Percentiles rank a stretch among this genome's conserved stretches.
Conservation (phyloP, 2,113 vertebrate species). For the Oncorhynchus tshawytscha region DNA sequence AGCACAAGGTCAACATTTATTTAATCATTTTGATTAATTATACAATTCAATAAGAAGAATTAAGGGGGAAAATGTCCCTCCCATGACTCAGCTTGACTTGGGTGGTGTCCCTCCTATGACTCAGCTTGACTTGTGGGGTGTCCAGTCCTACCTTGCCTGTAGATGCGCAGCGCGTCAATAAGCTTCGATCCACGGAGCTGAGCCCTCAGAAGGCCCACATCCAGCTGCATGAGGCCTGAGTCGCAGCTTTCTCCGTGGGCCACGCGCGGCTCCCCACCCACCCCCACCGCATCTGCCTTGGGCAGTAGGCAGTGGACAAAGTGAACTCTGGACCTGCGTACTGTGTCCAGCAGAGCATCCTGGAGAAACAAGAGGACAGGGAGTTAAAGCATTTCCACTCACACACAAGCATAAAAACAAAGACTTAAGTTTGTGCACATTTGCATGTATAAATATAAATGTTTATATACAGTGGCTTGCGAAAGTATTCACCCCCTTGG, state of each 20-base stretch:
- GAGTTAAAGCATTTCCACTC: not conserved
- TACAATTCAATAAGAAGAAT: not conserved
- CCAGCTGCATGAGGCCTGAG: slow-evolving; percentile 88
- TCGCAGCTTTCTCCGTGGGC: slow-evolving; percentile 83
- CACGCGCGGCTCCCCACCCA: slow-evolving; percentile 80
- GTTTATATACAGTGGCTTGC: too few relatives aligned
- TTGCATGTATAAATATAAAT: too few relatives aligned
- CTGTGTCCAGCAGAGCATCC: slow-evolving; percentile 95
- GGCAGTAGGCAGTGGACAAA: slow-evolving; percentile 93
- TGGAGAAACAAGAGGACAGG: slow-evolving; percentile 33
- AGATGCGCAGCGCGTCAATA: slow-evolving; percentile 90
- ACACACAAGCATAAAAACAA: not conserved
- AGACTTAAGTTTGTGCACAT: not conserved
- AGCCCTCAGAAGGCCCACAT: slow-evolving; percentile 86
- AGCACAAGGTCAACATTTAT: not conserved
- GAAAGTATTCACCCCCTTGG: too few relatives aligned
- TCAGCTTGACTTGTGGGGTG: not conserved
- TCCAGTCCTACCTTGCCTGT: slow-evolving; percentile 85
- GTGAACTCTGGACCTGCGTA: slow-evolving; percentile 90
- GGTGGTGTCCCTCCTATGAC: too few relatives aligned
- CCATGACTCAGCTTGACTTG: not conserved
- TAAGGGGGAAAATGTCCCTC: not conserved
- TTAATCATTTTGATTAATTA: not conserved
- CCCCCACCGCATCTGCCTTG: slow-evolving; percentile 74
- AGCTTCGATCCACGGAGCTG: slow-evolving; percentile 91